Evolutionary conservation across 2,113 vertebrate species (phyloP).

Genomic region (Pogonocichla stellata): DNA sequence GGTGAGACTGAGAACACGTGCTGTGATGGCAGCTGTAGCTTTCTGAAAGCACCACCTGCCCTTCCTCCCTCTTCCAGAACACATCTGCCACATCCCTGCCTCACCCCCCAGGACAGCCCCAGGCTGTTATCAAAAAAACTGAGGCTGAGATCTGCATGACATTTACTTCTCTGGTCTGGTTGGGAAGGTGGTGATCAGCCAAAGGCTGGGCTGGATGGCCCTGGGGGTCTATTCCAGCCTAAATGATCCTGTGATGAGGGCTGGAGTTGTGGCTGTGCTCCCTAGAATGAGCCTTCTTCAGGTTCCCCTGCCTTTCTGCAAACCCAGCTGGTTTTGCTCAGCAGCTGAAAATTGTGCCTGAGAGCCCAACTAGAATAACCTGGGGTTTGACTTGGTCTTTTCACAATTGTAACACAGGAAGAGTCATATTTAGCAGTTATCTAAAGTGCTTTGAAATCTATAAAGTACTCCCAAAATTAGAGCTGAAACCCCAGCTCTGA

Average conservation of each 20-base stretch:
- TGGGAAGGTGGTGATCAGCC: not conserved
- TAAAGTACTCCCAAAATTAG: not conserved
- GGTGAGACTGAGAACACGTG: fast-evolving
- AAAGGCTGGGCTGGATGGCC: not conserved
- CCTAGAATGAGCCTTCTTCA: fast-evolving
- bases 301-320: not conserved
- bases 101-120: not conserved
- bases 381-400: not conserved
- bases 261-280: not conserved
- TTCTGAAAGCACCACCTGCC: not conserved
- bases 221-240: not conserved
- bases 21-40: not conserved
- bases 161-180: fast-evolving
- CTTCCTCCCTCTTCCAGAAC: not conserved
- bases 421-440: not conserved
- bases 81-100: not conserved
- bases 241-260: not conserved
- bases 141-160: not conserved
- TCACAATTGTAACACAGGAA: fast-evolving
- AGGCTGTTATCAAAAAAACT: not conserved
- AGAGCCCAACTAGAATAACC: not conserved
- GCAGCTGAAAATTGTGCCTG: not conserved
- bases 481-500: not conserved
- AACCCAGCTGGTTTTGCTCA: not conserved
- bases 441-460: not conserved